Evolutionary conservation across 2,888 invertebrate genomes (phyloP), one percentile per base, ranked within the genome.

Genomic region (Monopis laevigella): DNA sequence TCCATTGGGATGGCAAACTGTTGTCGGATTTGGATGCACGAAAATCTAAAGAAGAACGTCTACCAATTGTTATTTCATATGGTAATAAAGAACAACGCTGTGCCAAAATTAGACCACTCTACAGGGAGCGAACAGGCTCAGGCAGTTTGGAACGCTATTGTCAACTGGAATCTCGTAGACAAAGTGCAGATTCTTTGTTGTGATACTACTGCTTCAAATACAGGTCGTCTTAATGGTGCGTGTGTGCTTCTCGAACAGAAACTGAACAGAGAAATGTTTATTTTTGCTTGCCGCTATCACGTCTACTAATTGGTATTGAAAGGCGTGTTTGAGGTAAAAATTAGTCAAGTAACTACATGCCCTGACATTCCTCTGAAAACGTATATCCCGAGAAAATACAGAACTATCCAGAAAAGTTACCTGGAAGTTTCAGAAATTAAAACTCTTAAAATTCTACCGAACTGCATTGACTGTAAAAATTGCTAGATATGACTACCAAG

Each of bases 31-130:
- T 55, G 26, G 49, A 58, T 27, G 45, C 42, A 13, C n/a, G n/a
- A n/a, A n/a, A n/a, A n/a, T n/a, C n/a, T n/a, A n/a, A n/a, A n/a
- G n/a, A n/a, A n/a, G n/a, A 59, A 57, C 52, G 58, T 45, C 41
- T 54, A 17, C 52, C 51, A 27, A 47, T 30, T 67, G 71, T 60
- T 69, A 67, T 44, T 66, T 44, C 44, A 35, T 45, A 28, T 45
- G 42, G 11, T 7, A 43, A 46, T 8, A 45, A 41, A 8, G 46
- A 50, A 42, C 50, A 50, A 36, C 48, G 45, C 44, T 16, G 47
- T 49, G 30, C 47, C 49, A 2, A 48, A 47, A 35, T 18, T 46
- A 27, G 46, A 46, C 11, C 47, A 44, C 35, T 43, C 43, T 36
- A 30, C 43, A n/a, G 42, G 36, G n/a, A n/a, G n/a, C n/a, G 39